phyloP scores from a whole-genome alignment of 2,113 vertebrate genomes.

The Cnemophilus loriae region DNA sequence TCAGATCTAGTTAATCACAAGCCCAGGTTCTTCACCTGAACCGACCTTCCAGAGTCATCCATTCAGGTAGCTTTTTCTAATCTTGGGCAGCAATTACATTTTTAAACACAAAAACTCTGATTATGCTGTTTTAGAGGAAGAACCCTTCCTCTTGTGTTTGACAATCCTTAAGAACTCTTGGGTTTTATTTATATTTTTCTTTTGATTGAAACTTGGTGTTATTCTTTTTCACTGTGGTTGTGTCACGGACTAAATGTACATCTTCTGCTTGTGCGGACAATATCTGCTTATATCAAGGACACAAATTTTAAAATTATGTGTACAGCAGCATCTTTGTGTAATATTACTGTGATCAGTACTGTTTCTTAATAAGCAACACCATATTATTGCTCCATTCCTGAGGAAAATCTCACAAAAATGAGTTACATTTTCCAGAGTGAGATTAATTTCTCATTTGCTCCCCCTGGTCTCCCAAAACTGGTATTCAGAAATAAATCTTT shows the following conservation, averaged over 20 bases:
- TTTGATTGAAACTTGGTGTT: neutral
- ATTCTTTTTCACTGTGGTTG: neutral
- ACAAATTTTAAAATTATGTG: neutral
- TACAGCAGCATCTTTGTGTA: neutral
- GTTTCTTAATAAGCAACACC: neutral
- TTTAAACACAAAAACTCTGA: neutral
- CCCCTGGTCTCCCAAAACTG: neutral
- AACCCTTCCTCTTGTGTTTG: neutral
- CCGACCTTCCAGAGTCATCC: neutral
- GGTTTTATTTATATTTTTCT: neutral
- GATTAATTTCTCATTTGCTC: neutral
- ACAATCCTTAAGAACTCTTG: neutral
- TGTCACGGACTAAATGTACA: neutral
- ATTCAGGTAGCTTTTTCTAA: neutral
- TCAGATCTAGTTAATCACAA: neutral
- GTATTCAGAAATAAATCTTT: slow-evolving; percentile 4
- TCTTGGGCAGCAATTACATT: neutral
- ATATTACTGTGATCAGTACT: neutral
- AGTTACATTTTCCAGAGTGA: neutral
- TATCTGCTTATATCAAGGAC: neutral
- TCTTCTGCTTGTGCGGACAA: neutral
- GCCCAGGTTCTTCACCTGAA: neutral
- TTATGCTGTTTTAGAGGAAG: neutral
- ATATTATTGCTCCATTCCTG: neutral
- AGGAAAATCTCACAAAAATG: neutral